Evolutionary conservation across 2,888 invertebrate genomes (phyloP).

Genomic region (Ceratothoa steindachneri): DNA sequence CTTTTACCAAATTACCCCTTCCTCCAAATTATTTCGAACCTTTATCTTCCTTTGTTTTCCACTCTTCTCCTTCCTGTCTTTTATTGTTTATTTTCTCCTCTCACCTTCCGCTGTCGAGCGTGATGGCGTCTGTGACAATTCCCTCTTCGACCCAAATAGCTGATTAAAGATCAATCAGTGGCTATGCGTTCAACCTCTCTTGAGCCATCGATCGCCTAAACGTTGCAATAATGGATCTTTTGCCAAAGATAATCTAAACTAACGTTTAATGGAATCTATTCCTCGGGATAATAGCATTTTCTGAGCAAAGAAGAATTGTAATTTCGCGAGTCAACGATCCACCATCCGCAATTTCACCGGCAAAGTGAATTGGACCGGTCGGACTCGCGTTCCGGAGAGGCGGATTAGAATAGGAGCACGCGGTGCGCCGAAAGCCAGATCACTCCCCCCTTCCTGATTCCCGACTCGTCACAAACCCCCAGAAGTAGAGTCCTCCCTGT

Average conservation of each 20-base stretch:
- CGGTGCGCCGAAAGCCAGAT: too few relatives aligned
- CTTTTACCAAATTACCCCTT: too few relatives aligned
- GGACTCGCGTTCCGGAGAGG: constrained; percentile 30
- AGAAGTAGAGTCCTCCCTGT: too few relatives aligned
- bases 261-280: constrained; percentile 44
- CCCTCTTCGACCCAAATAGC: not conserved
- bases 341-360: constrained; percentile 42
- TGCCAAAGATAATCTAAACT: constrained; percentile 41
- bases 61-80: too few relatives aligned
- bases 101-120: too few relatives aligned
- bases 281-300: constrained; percentile 39
- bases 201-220: constrained; percentile 1
- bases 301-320: constrained; percentile 34
- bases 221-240: constrained; percentile 4
- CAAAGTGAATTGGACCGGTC: constrained; percentile 34
- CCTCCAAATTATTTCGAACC: too few relatives aligned
- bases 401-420: too few relatives aligned
- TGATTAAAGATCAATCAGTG: constrained; percentile 10
- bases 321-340: constrained; percentile 44
- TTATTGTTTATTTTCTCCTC: too few relatives aligned
- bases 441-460: too few relatives aligned
- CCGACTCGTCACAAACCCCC: too few relatives aligned
- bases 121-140: too few relatives aligned
- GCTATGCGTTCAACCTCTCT: not conserved
- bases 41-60: too few relatives aligned